Conservation (phyloP, 2,888 invertebrate genomes). For the Siphlonurus alternatus region DNA sequence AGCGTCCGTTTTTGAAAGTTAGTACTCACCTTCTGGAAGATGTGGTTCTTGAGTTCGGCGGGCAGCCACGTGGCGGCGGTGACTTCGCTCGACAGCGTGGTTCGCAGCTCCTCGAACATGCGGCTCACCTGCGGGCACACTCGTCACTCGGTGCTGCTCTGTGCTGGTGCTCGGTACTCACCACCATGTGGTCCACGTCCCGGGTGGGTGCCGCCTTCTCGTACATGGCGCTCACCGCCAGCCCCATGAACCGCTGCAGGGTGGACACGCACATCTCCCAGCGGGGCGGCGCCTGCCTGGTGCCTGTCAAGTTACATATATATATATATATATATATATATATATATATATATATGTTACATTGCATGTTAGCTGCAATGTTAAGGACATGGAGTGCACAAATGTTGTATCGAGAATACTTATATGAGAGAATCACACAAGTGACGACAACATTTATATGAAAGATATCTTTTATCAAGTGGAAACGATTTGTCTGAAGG, state of each 20-base stretch:
- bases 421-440: no score
- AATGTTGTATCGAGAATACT: no score
- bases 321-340: not conserved
- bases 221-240: constrained; percentile 29
- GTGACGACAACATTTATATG: no score
- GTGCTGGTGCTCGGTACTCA: no score
- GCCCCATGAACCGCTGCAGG: constrained; percentile 30
- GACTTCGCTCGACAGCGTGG: constrained; percentile 17
- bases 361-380: no score
- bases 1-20: no score
- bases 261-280: constrained; percentile 36
- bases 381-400: no score
- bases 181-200: constrained; percentile 13
- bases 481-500: no score
- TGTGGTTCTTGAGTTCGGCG: constrained; percentile 18
- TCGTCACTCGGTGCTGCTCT: no score
- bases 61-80: constrained; percentile 17
- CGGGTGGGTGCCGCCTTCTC: constrained; percentile 22
- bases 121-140: constrained; percentile 19
- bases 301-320: not conserved
- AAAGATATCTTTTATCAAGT: no score
- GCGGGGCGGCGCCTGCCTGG: constrained; percentile 16
- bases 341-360: no score
- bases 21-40: constrained; percentile 28
- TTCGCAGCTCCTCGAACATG: constrained; percentile 20